phyloP scores from a whole-genome alignment of 2,113 vertebrate genomes.

The Hemibagrus wyckioides region DNA sequence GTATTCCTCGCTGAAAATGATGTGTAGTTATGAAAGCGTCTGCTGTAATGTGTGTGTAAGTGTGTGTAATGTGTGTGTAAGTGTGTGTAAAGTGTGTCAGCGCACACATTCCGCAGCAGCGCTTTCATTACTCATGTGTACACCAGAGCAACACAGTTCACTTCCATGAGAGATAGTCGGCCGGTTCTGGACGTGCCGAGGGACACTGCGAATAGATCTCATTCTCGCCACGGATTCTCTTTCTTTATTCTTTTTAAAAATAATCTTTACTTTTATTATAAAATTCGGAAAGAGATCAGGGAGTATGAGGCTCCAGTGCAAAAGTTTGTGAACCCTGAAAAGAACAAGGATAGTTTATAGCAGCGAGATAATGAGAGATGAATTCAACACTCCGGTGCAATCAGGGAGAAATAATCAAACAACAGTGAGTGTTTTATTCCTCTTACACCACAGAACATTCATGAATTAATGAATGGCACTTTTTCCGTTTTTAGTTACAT shows the following conservation, averaged over 20 bases:
- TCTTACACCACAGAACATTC: neutral
- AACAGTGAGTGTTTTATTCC: neutral
- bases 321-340: neutral
- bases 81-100: slow-evolving; percentile 5
- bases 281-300: neutral
- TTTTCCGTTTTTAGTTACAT: neutral
- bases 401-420: neutral
- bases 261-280: neutral
- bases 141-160: neutral
- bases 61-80: neutral
- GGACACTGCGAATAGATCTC: neutral
- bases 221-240: neutral
- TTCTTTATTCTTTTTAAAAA: neutral
- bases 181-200: neutral
- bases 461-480: neutral
- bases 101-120: neutral
- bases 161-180: neutral
- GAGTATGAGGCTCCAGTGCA: neutral
- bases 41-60: neutral
- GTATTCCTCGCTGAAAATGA: neutral
- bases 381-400: neutral
- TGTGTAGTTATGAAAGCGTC: neutral
- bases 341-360: neutral
- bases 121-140: slow-evolving; percentile 8
- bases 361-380: neutral